Evolutionary conservation across 2,797 vertebrate species (phyloP), one percentile per base, ranked within the genome.

Genomic region (Sebastes diploproa): DNA sequence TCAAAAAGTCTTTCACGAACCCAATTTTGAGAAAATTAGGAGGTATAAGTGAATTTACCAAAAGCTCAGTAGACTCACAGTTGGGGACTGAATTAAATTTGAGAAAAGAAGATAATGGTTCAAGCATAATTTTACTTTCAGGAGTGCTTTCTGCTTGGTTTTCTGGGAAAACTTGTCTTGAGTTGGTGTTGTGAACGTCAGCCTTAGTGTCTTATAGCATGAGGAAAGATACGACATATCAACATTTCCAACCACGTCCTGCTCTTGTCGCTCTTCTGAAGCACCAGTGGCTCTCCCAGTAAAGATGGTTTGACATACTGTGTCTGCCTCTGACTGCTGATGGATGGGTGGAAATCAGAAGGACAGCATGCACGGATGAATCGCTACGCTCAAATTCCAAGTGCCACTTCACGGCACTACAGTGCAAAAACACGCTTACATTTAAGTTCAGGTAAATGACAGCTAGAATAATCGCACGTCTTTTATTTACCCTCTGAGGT

Each of bases 321-420:
- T 72, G 66, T 84, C 77, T 80, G 78, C 81, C 72, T 25, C 78
- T 58, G 61, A 56, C 72, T 60, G 63, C 61, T 86, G 85, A 86
- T 22, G 29, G 80, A 80, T 64, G 63, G 69, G n/a, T 72, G 54
- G 70, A 82, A 91, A 89, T 91, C 88, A 76, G 78, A n/a, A 58
- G 69, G 90, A 90, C 86, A 77, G 78, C 70, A 5, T 29, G 72
- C 67, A 18, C 60, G 36, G 18, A 78, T 65, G 74, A 83, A 83
- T 86, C 54, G 59, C 73, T 68, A 55, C 81, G 78, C 82, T 86
- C 64, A 38, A 42, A 81, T 69, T 77, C 68, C 34, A 68, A 85
- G 76, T 71, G 59, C 58, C 13, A 60, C 62, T 78, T 83, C 29
- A 58, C 38, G 5, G 72, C 78, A 52, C 65, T 27, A 2, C 42